Conservation (phyloP, 2,113 vertebrate genomes). For the Mormyrus lacerda region DNA sequence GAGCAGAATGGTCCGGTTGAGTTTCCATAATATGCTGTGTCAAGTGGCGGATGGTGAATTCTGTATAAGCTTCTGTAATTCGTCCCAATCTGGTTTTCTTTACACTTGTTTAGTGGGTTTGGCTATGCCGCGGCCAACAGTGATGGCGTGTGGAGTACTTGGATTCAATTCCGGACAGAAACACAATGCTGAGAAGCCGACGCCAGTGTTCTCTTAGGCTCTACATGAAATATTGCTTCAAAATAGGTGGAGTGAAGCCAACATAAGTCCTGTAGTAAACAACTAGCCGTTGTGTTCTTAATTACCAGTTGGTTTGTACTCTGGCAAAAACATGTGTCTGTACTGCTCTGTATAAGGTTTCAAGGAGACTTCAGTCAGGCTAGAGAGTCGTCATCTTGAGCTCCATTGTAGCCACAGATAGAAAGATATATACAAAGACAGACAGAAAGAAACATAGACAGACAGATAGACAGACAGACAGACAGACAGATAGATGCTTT, state of each 20-base stretch:
- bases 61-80: constrained; percentile 29
- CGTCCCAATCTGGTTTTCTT: constrained; percentile 16
- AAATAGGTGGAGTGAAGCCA: constrained; percentile 17
- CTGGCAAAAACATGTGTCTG: constrained; percentile 18
- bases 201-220: neutral
- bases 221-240: constrained; percentile 13
- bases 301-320: constrained; percentile 16
- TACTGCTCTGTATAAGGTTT: constrained; percentile 12
- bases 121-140: neutral
- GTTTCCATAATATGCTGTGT: constrained; percentile 24
- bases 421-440: neutral
- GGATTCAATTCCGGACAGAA: neutral
- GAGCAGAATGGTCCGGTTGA: constrained; percentile 30
- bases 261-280: constrained; percentile 20
- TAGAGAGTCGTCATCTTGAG: neutral
- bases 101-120: neutral
- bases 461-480: neutral
- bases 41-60: constrained; percentile 20
- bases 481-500: neutral
- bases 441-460: neutral
- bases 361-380: neutral
- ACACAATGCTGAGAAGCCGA: neutral
- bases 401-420: neutral
- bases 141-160: neutral
- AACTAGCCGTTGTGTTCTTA: constrained; percentile 28